Base-by-base conservation (phyloP, 1,140 invertebrate species). In the Oncopodura yosiiana region DNA sequence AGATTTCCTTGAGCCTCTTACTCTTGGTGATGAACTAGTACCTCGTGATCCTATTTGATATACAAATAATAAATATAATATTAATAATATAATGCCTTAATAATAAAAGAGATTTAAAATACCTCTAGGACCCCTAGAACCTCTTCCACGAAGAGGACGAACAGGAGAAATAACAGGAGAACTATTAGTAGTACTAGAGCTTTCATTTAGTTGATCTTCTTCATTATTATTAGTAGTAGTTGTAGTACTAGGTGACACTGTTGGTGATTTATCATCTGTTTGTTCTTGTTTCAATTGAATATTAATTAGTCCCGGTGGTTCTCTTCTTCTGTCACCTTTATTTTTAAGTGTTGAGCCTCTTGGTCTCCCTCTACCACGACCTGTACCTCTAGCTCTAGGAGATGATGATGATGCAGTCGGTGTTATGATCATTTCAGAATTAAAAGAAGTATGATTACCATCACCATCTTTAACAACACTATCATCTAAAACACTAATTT, bases 281-380 rank as follows among this genome's bases (percentile, higher is more conserved):
- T 23, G 5, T 14, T 46, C 43, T 24, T 23, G 6, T 43, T 2
- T 21, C 24, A 18, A n/a, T 32, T 18, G 8, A 0, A 1, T 29
- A 5, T 39, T 38, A 12, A 14, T 21, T 3, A 41, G 2, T 3
- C 24, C 19, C 1, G 23, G 39, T 16, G n/a, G 6, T 3, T 18
- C 1, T 24, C 19, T 27, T 45, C 29, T 12, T 18, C 23, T 12
- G 18, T 24, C 11, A 16, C 19, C 30, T 38, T 14, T 53, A 19
- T 29, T 38, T 45, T 59, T 63, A 26, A 46, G 39, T 23, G 53
- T 63, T 1, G 61, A 63, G 0, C 61, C 61, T 18, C 48, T 27
- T 1, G 61, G 61, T 36, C 61, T 24, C 27, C 61, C 61, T 30
- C 61, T n/a, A 5, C 52, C 37, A 32, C 61, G 19, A 0, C 57